These are phyloP conservation scores for Cynodonichthys magdalenae DNA, from an alignment of 2,797 vertebrate species.

Conservation along the genomic window DNA sequence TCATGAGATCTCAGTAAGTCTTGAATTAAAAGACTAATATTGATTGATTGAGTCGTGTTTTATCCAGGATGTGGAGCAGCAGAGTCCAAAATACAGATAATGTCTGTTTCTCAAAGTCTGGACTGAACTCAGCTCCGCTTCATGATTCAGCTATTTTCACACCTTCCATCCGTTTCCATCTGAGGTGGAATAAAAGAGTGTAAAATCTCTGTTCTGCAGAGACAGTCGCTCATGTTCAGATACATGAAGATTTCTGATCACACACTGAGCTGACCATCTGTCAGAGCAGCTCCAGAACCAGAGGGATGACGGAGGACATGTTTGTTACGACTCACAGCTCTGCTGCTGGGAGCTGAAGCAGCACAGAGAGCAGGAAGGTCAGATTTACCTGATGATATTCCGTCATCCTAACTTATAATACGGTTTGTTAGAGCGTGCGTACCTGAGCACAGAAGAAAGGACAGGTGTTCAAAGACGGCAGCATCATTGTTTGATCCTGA, in stretches of 20 bases:
- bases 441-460: not conserved
- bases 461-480: constrained; percentile 4
- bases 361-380: not conserved
- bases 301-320: constrained; percentile 21
- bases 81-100: no score
- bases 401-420: not conserved
- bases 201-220: not conserved
- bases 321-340: constrained; percentile 34
- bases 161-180: not conserved
- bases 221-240: constrained; percentile 9
- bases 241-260: constrained; percentile 8
- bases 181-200: not conserved
- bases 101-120: not conserved
- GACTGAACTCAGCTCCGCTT: not conserved
- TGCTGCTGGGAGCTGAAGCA: constrained; percentile 17
- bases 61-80: no score
- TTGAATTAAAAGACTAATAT: no score
- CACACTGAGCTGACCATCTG: constrained; percentile 33
- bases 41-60: no score
- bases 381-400: not conserved
- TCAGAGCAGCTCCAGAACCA: constrained; percentile 19
- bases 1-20: not conserved
- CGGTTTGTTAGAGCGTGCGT: not conserved
- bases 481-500: not conserved
- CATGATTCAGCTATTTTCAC: not conserved